Base-by-base conservation (phyloP, 2,113 vertebrate genomes). In the Pelecanus crispus region DNA sequence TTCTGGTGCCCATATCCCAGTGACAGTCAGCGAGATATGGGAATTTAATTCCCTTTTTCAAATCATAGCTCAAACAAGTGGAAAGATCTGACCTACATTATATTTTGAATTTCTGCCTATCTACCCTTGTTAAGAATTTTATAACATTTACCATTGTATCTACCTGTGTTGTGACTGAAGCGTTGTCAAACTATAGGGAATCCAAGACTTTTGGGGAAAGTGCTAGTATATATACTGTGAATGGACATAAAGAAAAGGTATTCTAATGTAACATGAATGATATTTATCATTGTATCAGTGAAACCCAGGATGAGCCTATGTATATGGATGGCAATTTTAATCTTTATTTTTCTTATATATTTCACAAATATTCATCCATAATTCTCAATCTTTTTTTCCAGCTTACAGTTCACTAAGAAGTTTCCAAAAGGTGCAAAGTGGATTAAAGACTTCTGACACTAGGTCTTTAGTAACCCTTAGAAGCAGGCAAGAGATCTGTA, bases 41-140 rank as follows among this genome's bases (percentile, higher is more conserved):
- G 84, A 94, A 92, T 94, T 88, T 53, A 88, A 72, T 87, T 96
- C 56, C n/a, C n/a, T 66, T 85, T 68, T 87, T 61, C 45, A 81
- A 92, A 79, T 94, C 78, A 44, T 17, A 77, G 62, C 47, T 87
- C 62, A 58, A 91, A 88, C 62, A 77, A 90, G 47, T 78, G 61
- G 42, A 73, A 77, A 90, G 65, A 70, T 83, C 26, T 77, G 74
- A 92, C 73, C 84, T 89, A 91, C 24, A 52, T 83, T 63, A 67
- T 63, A 59, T 78, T 92, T 94, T 87, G 29, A 79, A 66, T 89
- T 95, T 94, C 71, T 94, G 45, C 26, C 50, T 95, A 29, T 31
- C 32, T 70, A 52, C 11, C 4, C 19, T 63, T 58, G n/a, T 59
- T 78, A 88, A 74, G 50, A 92, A 81, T 92, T 92, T 90, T 65